Conservation (phyloP, 2,888 invertebrate species). For the Paralinhomoeus sp. region DNA sequence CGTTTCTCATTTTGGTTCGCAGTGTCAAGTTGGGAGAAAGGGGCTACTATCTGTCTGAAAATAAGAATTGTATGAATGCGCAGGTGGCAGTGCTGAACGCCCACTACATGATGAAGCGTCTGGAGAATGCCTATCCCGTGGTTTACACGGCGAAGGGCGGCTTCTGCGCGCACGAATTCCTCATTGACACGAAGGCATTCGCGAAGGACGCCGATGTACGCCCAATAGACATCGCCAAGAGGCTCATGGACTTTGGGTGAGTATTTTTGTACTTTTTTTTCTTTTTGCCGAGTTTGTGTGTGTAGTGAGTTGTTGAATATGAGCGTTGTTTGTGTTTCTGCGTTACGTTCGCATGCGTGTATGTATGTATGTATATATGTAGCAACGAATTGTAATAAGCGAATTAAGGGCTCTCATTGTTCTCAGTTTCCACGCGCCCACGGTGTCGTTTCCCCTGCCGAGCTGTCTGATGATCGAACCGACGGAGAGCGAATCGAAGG, state of each 20-base stretch:
- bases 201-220: conserved; percentile 84
- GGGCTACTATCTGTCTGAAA: not conserved
- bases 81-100: conserved; percentile 93
- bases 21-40: not conserved
- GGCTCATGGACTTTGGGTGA: conserved; percentile 72
- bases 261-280: no score
- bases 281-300: not conserved
- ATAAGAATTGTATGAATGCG: conserved; percentile 30
- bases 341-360: no score
- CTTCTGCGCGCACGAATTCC: conserved; percentile 80
- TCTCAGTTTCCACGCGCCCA: conserved; percentile 73
- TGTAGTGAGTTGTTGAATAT: not conserved
- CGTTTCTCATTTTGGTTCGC: no score
- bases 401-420: not conserved
- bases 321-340: no score
- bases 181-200: conserved; percentile 73
- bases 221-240: conserved; percentile 84
- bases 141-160: conserved; percentile 51
- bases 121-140: conserved; percentile 48
- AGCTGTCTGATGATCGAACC: conserved; percentile 97
- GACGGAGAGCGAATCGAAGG: conserved; percentile 88
- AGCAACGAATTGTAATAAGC: not conserved
- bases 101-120: conserved; percentile 82
- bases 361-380: not conserved
- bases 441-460: conserved; percentile 93